A percentile compares a stretch with the other conserved stretches of the same genome.
Evolutionary conservation across 2,888 invertebrate genomes (phyloP).

Genomic region (Maniola hyperantus): DNA sequence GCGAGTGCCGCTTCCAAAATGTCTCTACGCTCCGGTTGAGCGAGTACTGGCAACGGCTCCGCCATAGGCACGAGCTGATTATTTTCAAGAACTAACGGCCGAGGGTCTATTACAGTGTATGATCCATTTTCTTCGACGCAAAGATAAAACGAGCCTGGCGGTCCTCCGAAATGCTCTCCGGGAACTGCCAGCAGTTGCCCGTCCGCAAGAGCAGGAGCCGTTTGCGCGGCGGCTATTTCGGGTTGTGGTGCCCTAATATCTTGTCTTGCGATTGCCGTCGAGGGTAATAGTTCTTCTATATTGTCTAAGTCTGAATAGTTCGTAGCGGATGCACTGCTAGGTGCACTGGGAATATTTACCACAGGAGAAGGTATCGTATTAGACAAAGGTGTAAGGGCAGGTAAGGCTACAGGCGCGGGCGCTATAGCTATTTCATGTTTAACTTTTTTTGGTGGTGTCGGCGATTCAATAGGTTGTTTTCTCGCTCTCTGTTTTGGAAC

Average conservation of each 20-base stretch:
- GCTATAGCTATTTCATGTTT: constrained; percentile 65
- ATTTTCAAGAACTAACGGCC: constrained; percentile 81
- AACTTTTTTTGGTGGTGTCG: constrained; percentile 58
- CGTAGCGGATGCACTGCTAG: constrained; percentile 50
- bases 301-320: constrained; percentile 66
- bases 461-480: constrained; percentile 56
- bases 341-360: constrained; percentile 51
- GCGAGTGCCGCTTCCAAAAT: constrained; percentile 89
- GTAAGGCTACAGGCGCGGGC: constrained; percentile 51
- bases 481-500: constrained; percentile 59
- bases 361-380: constrained; percentile 46
- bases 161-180: constrained; percentile 88
- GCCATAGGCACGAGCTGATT: constrained; percentile 76
- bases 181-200: constrained; percentile 88
- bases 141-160: constrained; percentile 87
- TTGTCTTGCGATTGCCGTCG: constrained; percentile 71
- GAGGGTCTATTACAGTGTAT: constrained; percentile 87
- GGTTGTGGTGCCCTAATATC: constrained; percentile 49
- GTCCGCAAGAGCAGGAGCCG: constrained; percentile 70
- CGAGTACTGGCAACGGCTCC: constrained; percentile 56
- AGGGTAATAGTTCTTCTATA: constrained; percentile 73
- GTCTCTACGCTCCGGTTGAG: constrained; percentile 83
- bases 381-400: constrained; percentile 54
- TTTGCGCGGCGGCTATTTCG: constrained; percentile 45
- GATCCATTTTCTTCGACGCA: constrained; percentile 88